Conservation (phyloP, 2,113 vertebrate species). For the Plotosus lineatus region DNA sequence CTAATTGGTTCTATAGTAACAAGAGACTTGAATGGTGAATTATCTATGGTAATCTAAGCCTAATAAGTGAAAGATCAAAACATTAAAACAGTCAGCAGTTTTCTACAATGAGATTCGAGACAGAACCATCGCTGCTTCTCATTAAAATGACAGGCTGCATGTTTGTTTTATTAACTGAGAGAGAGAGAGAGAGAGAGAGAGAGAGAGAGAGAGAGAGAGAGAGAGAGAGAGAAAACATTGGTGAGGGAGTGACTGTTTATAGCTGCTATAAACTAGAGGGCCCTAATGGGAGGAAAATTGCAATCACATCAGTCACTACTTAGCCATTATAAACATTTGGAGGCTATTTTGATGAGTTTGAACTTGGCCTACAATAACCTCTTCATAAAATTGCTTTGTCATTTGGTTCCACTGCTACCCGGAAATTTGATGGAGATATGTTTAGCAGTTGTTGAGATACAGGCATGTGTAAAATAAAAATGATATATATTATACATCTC, state of each 20-base stretch:
- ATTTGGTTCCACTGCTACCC: too few species aligned
- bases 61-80: not conserved
- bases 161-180: not conserved
- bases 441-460: too few species aligned
- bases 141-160: not conserved
- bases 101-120: not conserved
- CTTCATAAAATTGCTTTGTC: too few species aligned
- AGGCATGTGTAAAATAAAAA: too few species aligned
- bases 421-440: too few species aligned
- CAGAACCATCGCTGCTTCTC: not conserved
- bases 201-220: not conserved
- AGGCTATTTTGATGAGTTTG: too few species aligned
- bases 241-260: not conserved
- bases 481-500: too few species aligned
- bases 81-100: not conserved
- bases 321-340: too few species aligned
- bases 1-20: not conserved
- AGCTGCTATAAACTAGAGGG: not conserved
- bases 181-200: not conserved
- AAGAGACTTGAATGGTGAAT: not conserved
- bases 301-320: too few species aligned
- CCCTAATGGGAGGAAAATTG: too few species aligned
- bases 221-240: not conserved
- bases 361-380: too few species aligned
- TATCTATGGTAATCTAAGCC: not conserved